A percentile compares a stretch with the other conserved stretches of the same genome.
Evolutionary conservation across 1,140 invertebrate species (phyloP).

Genomic region (Orchesella cincta): DNA sequence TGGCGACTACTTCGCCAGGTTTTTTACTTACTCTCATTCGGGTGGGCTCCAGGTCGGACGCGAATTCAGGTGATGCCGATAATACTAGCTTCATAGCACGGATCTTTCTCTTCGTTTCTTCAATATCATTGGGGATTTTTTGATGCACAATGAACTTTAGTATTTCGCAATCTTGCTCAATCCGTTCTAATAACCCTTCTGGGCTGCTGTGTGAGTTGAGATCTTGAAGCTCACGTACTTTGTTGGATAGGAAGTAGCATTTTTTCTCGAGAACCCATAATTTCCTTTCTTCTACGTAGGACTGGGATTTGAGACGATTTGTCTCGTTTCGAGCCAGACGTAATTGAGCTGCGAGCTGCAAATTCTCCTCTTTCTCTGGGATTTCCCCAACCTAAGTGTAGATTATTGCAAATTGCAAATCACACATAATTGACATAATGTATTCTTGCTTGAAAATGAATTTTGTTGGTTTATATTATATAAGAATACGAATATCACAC

Average conservation of each 20-base stretch:
- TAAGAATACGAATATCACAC: conserved; percentile 69
- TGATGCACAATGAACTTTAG: conserved; percentile 74
- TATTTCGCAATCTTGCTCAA: conserved; percentile 67
- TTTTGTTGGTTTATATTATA: background rate
- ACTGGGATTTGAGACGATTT: conserved; percentile 1
- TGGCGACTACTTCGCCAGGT: no score
- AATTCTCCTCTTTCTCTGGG: background rate
- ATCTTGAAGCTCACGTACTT: background rate
- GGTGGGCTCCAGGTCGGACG: background rate
- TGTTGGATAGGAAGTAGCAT: conserved; percentile 22
- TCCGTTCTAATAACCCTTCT: background rate
- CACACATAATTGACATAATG: no score
- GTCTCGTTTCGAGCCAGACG: background rate
- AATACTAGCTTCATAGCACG: conserved; percentile 69
- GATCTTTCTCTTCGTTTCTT: conserved; percentile 65
- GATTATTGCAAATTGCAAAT: no score
- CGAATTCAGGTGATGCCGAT: conserved; percentile 52
- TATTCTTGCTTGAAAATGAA: no score
- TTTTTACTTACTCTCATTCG: background rate
- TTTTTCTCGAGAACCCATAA: conserved; percentile 20
- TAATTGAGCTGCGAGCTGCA: background rate
- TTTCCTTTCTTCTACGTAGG: background rate
- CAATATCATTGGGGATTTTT: conserved; percentile 72
- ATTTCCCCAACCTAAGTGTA: background rate
- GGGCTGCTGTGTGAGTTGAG: conserved; percentile 1